Conservation (phyloP, 2,888 invertebrate species). For the Barypeithes pellucidus region DNA sequence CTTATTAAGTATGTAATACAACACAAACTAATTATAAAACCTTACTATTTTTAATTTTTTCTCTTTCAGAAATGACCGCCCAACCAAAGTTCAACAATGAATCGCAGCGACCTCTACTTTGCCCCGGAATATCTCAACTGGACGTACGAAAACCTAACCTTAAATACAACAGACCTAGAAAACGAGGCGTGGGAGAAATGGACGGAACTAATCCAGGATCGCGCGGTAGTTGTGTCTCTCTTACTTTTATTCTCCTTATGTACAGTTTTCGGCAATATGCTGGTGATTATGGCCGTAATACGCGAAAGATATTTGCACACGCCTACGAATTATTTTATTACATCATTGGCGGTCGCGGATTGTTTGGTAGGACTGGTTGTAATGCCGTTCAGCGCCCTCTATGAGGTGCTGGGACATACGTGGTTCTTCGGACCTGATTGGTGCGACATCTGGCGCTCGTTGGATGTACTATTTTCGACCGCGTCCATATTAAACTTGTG, state of each 20-base stretch:
- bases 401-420: slow-evolving; percentile 89
- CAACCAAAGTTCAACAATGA: slow-evolving; percentile 55
- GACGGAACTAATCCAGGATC: slow-evolving; percentile 77
- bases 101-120: slow-evolving; percentile 59
- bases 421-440: slow-evolving; percentile 97
- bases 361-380: slow-evolving; percentile 96
- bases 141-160: slow-evolving; percentile 52
- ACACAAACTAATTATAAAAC: no score
- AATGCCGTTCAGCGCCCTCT: slow-evolving; percentile 96
- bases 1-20: no score
- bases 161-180: slow-evolving; percentile 65
- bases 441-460: slow-evolving; percentile 98
- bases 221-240: slow-evolving; percentile 85
- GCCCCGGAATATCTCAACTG: slow-evolving; percentile 53
- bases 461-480: slow-evolving; percentile 97
- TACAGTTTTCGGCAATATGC: slow-evolving; percentile 95
- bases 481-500: slow-evolving; percentile 98
- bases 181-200: slow-evolving; percentile 69
- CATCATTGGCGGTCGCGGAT: slow-evolving; percentile 96
- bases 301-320: slow-evolving; percentile 95
- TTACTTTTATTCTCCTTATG: slow-evolving; percentile 91
- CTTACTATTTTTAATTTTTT: slow-evolving; percentile 14
- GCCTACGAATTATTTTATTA: slow-evolving; percentile 98
- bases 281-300: slow-evolving; percentile 95
- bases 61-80: slow-evolving; percentile 59